A percentile compares a stretch with the other conserved stretches of the same genome.
Evolutionary conservation across 2,113 vertebrate genomes (phyloP).

Genomic region (Donacobius atricapilla): DNA sequence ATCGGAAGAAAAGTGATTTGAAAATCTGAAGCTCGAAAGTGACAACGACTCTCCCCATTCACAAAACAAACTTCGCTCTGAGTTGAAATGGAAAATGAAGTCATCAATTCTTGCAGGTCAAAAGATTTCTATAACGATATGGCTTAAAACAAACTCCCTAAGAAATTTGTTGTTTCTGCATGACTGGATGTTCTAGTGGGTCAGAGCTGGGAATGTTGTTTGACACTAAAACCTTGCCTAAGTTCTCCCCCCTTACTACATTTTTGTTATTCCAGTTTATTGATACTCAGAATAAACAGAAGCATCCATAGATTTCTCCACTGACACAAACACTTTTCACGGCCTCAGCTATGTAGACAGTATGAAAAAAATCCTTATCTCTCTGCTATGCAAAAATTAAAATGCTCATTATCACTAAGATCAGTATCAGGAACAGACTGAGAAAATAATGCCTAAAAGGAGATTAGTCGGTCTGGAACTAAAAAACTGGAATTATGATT

Average conservation of each 20-base stretch:
- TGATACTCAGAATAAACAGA: background rate
- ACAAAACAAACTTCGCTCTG: background rate
- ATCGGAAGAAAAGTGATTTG: background rate
- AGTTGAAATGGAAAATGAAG: background rate
- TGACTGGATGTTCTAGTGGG: background rate
- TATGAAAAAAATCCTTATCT: background rate
- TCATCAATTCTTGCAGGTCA: background rate
- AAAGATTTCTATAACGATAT: background rate
- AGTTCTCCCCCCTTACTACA: rapidly evolving
- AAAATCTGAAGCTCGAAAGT: background rate
- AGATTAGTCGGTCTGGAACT: background rate
- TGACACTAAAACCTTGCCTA: background rate
- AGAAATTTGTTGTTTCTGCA: background rate
- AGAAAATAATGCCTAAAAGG: background rate
- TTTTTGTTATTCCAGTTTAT: background rate
- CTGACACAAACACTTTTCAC: background rate
- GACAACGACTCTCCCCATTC: background rate
- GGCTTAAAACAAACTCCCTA: background rate
- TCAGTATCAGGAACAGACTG: background rate
- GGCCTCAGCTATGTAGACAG: background rate
- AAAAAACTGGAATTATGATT: background rate
- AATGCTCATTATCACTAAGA: background rate
- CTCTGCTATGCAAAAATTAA: background rate
- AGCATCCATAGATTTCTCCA: background rate
- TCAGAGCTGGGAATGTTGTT: background rate